Percentiles rank a stretch among this genome's conserved stretches.
Conservation (phyloP, 2,113 vertebrate genomes). For the Callipepla squamata region DNA sequence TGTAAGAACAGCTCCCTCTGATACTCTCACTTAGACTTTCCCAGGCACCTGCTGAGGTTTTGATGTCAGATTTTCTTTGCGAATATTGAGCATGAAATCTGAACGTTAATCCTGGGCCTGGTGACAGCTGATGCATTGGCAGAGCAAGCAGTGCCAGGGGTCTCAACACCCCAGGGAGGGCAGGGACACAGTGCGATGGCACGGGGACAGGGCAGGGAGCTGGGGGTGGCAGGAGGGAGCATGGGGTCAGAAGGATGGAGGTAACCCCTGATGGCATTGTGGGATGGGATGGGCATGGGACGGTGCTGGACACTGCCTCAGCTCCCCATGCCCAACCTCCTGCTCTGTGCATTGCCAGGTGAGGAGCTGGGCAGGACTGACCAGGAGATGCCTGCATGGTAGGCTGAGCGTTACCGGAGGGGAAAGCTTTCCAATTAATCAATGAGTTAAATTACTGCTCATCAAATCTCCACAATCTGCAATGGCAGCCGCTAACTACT, state of each 20-base stretch:
- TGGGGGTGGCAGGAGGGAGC: neutral
- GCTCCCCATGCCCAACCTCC: neutral
- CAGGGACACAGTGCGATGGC: neutral
- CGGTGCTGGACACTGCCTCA: neutral
- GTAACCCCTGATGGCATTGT: neutral
- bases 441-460: slow-evolving; percentile 33
- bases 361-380: neutral
- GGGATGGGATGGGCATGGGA: neutral
- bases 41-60: slow-evolving; percentile 72
- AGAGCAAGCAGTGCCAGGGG: neutral
- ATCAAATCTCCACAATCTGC: slow-evolving; percentile 49
- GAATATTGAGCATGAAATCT: slow-evolving; percentile 77
- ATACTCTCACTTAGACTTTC: slow-evolving; percentile 59
- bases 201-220: neutral
- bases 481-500: neutral
- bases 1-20: slow-evolving; percentile 54
- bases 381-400: slow-evolving; percentile 15
- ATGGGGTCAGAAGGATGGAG: neutral
- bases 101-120: slow-evolving; percentile 61
- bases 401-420: neutral
- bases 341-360: neutral
- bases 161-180: neutral
- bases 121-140: slow-evolving; percentile 60
- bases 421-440: slow-evolving; percentile 59
- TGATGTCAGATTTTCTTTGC: slow-evolving; percentile 69